Conservation (phyloP, 2,797 vertebrate species). For the Hephaestus fuliginosus region DNA sequence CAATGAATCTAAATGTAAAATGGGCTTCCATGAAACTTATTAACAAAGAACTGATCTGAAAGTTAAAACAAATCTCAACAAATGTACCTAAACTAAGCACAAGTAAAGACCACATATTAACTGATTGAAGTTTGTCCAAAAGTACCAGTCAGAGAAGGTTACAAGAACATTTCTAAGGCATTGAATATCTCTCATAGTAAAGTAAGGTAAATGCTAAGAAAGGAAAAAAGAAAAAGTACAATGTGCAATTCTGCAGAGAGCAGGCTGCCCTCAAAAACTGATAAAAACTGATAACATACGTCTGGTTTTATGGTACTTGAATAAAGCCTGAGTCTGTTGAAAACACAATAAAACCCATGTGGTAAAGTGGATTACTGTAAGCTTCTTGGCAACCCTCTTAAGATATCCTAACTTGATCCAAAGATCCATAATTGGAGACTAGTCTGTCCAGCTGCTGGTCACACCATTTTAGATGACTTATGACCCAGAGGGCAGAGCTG, state of each 20-base stretch:
- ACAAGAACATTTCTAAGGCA: neutral
- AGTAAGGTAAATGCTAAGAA: neutral
- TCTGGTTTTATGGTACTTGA: slow-evolving; percentile 21
- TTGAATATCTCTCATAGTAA: neutral
- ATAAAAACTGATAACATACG: slow-evolving; percentile 14
- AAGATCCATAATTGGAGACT: slow-evolving; percentile 23
- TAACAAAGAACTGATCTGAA: neutral
- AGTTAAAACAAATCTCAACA: neutral
- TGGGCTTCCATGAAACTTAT: neutral
- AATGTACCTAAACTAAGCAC: neutral
- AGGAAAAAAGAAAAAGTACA: neutral
- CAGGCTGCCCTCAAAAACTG: slow-evolving; percentile 14
- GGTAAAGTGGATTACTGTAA: slow-evolving; percentile 13
- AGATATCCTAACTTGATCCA: slow-evolving; percentile 25
- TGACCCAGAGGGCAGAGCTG: slow-evolving; percentile 64
- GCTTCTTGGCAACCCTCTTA: slow-evolving; percentile 24
- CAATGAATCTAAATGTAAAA: neutral
- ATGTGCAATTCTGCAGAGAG: neutral
- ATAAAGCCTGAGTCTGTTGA: slow-evolving; percentile 8
- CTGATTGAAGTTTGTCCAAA: neutral
- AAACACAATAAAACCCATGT: slow-evolving; percentile 21
- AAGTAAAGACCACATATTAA: neutral
- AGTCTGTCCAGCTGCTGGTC: slow-evolving; percentile 64
- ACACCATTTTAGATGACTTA: slow-evolving; percentile 64
- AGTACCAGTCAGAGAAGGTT: neutral